A percentile compares a stretch with the other conserved stretches of the same genome.
Evolutionary conservation across 2,797 vertebrate species (phyloP).

Genomic region (Nothura maculosa): DNA sequence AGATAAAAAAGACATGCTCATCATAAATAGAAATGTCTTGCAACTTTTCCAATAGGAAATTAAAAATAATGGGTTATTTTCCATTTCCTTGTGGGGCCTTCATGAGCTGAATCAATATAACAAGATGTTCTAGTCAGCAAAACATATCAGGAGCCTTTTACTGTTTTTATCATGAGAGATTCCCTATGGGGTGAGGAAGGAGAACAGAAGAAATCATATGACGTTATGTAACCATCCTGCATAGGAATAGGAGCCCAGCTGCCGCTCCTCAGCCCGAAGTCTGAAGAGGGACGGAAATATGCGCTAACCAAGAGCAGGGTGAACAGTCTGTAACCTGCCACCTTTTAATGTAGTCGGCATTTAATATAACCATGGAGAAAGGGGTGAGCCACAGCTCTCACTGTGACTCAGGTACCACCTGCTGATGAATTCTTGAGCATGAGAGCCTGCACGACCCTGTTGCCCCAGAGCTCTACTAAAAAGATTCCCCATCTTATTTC

Average conservation of each 20-base stretch:
- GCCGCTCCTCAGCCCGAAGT: neutral
- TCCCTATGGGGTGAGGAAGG: slow-evolving; percentile 41
- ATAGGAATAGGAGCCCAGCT: accelerated
- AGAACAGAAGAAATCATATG: neutral
- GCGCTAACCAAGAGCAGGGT: neutral
- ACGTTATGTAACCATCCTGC: slow-evolving; percentile 34
- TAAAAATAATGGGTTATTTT: slow-evolving; percentile 76
- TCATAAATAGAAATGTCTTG: slow-evolving; percentile 67
- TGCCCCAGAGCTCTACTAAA: neutral
- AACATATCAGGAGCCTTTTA: slow-evolving; percentile 63
- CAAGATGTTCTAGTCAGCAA: slow-evolving; percentile 60
- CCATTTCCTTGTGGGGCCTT: slow-evolving; percentile 67
- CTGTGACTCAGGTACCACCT: neutral
- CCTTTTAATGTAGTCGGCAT: neutral
- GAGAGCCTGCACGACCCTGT: neutral
- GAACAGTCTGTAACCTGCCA: neutral
- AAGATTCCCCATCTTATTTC: neutral
- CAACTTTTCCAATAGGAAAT: slow-evolving; percentile 69
- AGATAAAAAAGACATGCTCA: slow-evolving; percentile 21
- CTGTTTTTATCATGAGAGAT: slow-evolving; percentile 68
- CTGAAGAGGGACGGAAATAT: neutral
- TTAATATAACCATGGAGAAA: neutral
- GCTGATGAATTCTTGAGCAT: neutral
- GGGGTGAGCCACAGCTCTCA: neutral
- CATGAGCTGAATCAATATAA: slow-evolving; percentile 62